phyloP scores from a whole-genome alignment of 2,113 vertebrate species.

The Mesembrinibis cayennensis region DNA sequence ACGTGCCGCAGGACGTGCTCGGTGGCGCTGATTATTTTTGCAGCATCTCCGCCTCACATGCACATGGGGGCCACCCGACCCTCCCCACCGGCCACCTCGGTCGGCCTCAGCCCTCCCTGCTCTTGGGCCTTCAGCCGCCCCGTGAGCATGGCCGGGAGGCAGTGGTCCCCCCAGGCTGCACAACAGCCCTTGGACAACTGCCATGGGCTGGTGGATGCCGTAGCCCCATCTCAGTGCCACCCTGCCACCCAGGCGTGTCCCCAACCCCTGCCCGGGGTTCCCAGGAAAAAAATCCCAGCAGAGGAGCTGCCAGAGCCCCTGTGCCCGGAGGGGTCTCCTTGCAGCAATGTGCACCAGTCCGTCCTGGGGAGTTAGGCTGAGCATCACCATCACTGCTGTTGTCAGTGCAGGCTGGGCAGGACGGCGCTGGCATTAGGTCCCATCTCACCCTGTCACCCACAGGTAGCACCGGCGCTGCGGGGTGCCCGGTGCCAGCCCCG shows the following conservation, averaged over 20 bases:
- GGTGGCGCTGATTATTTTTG: background rate
- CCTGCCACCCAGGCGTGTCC: background rate
- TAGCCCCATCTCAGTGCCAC: background rate
- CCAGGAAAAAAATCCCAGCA: background rate
- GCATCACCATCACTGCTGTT: background rate
- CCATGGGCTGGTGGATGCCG: fast-evolving
- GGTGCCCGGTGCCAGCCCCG: background rate
- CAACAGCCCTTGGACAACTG: background rate
- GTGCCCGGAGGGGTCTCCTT: background rate
- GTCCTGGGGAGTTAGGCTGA: background rate
- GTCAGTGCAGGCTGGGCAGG: background rate
- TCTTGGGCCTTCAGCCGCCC: fast-evolving
- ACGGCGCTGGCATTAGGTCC: background rate
- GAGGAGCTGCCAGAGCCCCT: background rate
- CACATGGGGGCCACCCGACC: fast-evolving
- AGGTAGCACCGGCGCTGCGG: fast-evolving
- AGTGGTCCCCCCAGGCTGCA: background rate
- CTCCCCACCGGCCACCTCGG: fast-evolving
- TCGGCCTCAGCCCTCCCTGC: background rate
- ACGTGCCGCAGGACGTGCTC: background rate
- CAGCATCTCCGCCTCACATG: background rate
- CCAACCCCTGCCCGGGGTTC: background rate
- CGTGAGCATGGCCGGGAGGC: fast-evolving
- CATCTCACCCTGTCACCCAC: background rate
- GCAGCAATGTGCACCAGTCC: fast-evolving